phyloP scores from a whole-genome alignment of 2,797 vertebrate species.

The Centroberyx gerrardi region DNA sequence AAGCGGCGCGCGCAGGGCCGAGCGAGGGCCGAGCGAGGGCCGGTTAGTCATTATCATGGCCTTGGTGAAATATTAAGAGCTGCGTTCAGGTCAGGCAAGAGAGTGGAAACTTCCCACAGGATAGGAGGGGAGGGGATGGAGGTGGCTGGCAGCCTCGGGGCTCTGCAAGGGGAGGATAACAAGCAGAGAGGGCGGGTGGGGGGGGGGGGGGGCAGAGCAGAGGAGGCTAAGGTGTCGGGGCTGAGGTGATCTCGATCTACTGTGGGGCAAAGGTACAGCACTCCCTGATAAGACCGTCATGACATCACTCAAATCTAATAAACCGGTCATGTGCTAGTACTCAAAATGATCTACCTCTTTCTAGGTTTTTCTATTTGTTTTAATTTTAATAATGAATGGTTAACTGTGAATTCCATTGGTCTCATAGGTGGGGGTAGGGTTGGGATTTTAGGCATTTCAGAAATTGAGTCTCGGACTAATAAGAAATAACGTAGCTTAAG shows the following conservation, averaged over 20 bases:
- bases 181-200: conserved; percentile 4
- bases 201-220: not conserved
- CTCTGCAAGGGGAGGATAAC: not conserved
- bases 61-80: conserved; percentile 75
- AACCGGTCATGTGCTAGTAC: not conserved
- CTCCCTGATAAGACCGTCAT: not conserved
- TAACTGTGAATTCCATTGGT: not conserved
- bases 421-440: too few relatives aligned
- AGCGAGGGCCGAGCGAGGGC: conserved; percentile 34
- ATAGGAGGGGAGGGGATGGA: conserved; percentile 29
- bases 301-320: not conserved
- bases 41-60: conserved; percentile 80
- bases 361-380: not conserved
- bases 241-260: conserved; percentile 29
- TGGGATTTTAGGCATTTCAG: too few relatives aligned
- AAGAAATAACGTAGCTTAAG: not conserved
- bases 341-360: not conserved
- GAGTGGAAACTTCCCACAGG: conserved; percentile 80
- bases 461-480: too few relatives aligned
- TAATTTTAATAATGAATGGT: not conserved
- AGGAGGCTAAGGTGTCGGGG: not conserved
- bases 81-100: conserved; percentile 24
- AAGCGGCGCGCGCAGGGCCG: conserved; percentile 44
- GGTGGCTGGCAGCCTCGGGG: conserved; percentile 13
- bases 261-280: conserved; percentile 24